Percentiles rank a stretch among this genome's conserved stretches.
Evolutionary conservation across 2,797 vertebrate genomes (phyloP).

Genomic region (Cephalopachus bancanus): DNA sequence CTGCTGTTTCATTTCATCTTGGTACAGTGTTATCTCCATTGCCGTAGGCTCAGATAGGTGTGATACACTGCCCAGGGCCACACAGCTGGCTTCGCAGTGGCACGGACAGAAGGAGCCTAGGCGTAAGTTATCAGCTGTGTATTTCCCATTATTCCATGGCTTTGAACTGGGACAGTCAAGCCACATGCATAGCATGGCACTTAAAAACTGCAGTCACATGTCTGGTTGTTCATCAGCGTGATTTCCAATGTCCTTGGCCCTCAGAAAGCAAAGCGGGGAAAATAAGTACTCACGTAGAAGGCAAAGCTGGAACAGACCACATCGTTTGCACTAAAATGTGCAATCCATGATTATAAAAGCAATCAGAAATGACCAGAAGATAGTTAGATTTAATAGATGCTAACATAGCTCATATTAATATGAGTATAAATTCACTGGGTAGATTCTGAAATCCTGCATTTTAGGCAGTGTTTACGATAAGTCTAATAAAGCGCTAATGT

Average conservation of each 20-base stretch:
- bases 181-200: neutral
- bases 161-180: neutral
- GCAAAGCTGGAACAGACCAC: slow-evolving; percentile 14
- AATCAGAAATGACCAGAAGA: neutral
- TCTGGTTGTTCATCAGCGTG: neutral
- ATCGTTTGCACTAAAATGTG: slow-evolving; percentile 25
- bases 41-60: neutral
- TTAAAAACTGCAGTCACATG: neutral
- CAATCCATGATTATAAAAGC: slow-evolving; percentile 52
- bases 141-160: neutral
- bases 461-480: slow-evolving; percentile 77
- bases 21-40: neutral
- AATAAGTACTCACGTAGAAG: neutral
- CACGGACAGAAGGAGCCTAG: neutral
- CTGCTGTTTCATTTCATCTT: neutral
- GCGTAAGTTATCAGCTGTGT: neutral
- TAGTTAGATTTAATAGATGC: neutral
- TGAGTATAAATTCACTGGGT: neutral
- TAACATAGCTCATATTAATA: neutral
- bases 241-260: slow-evolving; percentile 33
- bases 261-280: slow-evolving; percentile 12
- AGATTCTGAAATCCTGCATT: slow-evolving; percentile 55
- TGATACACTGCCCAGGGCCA: neutral
- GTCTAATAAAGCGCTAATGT: slow-evolving; percentile 82
- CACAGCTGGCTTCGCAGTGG: neutral